Evolutionary conservation across 2,797 vertebrate species (phyloP), one percentile per base, ranked within the genome.

Genomic region (Onychomys arenicola): DNA sequence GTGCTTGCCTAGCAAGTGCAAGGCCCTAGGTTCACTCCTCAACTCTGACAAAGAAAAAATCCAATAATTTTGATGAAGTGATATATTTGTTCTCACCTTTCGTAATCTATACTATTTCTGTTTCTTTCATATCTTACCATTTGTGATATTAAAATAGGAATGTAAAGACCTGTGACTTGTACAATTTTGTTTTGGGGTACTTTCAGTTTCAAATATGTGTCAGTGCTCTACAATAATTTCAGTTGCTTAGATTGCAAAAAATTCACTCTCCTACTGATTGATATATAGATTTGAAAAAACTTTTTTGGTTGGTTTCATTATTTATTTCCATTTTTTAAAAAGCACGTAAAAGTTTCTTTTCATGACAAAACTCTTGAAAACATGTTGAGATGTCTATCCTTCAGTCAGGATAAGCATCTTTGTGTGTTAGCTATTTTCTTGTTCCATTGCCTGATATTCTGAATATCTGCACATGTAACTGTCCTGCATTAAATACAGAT

Each of bases 171-270:
- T 63, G 59, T n/a, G 46, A 27, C 75, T 76, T 92, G 55, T 46
- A 13, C 46, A 61, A 88, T 71, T 80, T 86, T 88, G 21, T 69
- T 80, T 84, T 16, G 69, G 88, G 16, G 55, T 63, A 2, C 7
- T 78, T 93, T 86, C 8, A 69, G 8, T 89, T 86, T 92, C 91
- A 13, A 3, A 40, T 3, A 34, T 88, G 17, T 6, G 32, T 13
- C 25, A 59, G 76, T 78, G 32, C 0, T 25, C 32, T 67, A 4
- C 19, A 82, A 75, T 95, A 40, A 65, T 57, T 80, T 80, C 43
- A 90, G 3, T 71, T 86, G n/a, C 59, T 89, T 91, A 16, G 32
- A 46, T 87, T 84, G 19, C 43, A 92, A 83, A 88, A 89, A 57
- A 80, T 69, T 27, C 27, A 61, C 11, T 57, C 4, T 1, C 2